Evolutionary conservation across 2,797 vertebrate species (phyloP).

Genomic region (Arremon aurantiirostris): DNA sequence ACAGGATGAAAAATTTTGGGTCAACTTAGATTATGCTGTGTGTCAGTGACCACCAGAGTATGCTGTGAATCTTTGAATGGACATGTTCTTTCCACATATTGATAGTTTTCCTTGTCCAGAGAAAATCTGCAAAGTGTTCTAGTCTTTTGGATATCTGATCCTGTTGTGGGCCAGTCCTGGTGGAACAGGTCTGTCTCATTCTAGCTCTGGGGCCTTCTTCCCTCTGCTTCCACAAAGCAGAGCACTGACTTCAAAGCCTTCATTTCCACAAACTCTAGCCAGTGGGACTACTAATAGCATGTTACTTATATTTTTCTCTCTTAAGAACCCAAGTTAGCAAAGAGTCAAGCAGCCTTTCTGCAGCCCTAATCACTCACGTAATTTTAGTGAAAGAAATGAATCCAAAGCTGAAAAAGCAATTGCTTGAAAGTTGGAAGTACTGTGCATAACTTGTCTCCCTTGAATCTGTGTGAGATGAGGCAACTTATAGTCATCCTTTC

Average conservation of each 20-base stretch:
- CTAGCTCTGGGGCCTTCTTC: not conserved
- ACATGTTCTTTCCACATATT: not conserved
- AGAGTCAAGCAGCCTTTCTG: not conserved
- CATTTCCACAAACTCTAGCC: not conserved
- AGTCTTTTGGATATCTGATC: not conserved
- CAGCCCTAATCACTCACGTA: not conserved
- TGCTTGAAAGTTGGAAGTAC: not conserved
- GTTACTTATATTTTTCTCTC: not conserved
- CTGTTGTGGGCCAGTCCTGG: rapidly evolving
- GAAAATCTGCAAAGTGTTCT: not conserved
- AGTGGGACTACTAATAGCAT: not conserved
- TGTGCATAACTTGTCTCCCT: not conserved
- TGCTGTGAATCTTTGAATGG: slow-evolving; percentile 1
- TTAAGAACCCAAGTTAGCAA: not conserved
- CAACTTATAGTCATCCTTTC: not conserved
- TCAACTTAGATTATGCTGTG: not conserved
- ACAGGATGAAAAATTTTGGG: not conserved
- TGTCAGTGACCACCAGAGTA: slow-evolving; percentile 8
- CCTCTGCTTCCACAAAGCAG: not conserved
- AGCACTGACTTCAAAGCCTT: not conserved
- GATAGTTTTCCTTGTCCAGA: not conserved
- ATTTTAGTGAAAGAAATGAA: not conserved
- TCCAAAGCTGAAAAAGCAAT: not conserved
- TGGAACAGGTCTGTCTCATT: not conserved
- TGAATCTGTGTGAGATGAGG: not conserved